phyloP scores from a whole-genome alignment of 2,888 invertebrate genomes.

The Raillietiella orientalis region DNA sequence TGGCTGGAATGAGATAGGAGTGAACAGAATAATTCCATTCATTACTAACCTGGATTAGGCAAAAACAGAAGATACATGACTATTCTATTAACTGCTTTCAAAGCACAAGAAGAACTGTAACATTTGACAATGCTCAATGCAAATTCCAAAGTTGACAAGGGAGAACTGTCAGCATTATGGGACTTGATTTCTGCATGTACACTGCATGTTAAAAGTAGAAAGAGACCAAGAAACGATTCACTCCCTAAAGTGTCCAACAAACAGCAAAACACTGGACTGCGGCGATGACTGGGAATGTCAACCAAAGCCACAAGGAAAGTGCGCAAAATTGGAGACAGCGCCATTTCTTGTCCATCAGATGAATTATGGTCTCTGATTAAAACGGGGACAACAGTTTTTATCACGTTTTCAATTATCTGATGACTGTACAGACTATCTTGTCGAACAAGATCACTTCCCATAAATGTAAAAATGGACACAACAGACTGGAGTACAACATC shows the following conservation, averaged over 20 bases:
- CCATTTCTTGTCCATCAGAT: constrained; percentile 3
- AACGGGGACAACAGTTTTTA: constrained; percentile 64
- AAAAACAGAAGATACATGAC: background rate
- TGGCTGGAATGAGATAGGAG: too few relatives aligned
- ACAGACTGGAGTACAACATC: constrained; percentile 63
- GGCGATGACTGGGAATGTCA: constrained; percentile 73
- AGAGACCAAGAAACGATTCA: constrained; percentile 14
- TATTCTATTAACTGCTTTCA: background rate
- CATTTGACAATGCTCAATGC: too few relatives aligned
- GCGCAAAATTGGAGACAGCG: constrained; percentile 22
- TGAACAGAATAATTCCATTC: too few relatives aligned
- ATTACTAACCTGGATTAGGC: too few relatives aligned
- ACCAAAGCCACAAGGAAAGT: constrained; percentile 69
- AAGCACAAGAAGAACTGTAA: background rate
- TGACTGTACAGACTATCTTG: constrained; percentile 86
- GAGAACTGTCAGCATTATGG: too few relatives aligned
- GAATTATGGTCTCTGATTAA: constrained; percentile 20
- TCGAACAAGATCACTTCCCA: constrained; percentile 68
- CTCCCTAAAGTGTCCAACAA: constrained; percentile 31
- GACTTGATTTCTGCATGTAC: too few relatives aligned
- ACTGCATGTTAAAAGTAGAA: constrained; percentile 6
- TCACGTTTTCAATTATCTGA: constrained; percentile 60
- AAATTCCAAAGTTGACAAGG: constrained; percentile 2
- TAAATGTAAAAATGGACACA: constrained; percentile 89
- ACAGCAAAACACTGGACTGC: constrained; percentile 31